Percentiles rank a stretch among this genome's conserved stretches.
phyloP scores from a whole-genome alignment of 2,113 vertebrate genomes.

The Globicephala melas region DNA sequence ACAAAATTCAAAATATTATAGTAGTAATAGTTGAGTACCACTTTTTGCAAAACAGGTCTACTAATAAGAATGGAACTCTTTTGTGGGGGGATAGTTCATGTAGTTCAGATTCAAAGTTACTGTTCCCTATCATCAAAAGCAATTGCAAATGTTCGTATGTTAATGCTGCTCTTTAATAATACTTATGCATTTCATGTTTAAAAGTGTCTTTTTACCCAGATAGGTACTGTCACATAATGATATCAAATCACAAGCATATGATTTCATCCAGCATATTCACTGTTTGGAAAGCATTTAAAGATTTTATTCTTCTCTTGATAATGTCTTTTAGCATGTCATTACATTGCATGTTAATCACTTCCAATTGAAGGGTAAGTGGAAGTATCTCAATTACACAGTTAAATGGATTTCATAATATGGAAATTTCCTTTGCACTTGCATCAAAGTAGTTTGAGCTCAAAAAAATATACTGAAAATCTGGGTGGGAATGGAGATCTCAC shows the following conservation, averaged over 20 bases:
- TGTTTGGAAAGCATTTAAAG: not conserved
- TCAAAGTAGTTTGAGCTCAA: not conserved
- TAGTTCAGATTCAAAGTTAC: not conserved
- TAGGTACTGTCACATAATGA: not conserved
- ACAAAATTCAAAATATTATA: conserved; percentile 25
- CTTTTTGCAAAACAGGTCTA: not conserved
- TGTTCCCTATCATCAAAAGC: not conserved
- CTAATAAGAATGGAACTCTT: not conserved
- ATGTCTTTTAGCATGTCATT: not conserved
- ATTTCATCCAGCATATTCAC: not conserved
- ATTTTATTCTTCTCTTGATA: not conserved
- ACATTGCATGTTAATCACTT: not conserved
- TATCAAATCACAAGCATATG: not conserved
- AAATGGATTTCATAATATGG: not conserved
- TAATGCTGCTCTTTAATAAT: not conserved
- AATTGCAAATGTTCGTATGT: not conserved
- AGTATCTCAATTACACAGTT: not conserved
- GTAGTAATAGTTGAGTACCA: not conserved
- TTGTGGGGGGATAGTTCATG: not conserved
- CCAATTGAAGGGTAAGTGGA: not conserved
- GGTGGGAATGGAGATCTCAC: not conserved
- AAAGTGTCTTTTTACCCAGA: not conserved
- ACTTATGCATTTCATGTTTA: not conserved
- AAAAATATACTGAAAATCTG: not conserved
- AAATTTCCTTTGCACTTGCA: not conserved